These are phyloP conservation scores for Choreutis nemorana DNA, from an alignment of 2,888 invertebrate species.

Conservation along the genomic window DNA sequence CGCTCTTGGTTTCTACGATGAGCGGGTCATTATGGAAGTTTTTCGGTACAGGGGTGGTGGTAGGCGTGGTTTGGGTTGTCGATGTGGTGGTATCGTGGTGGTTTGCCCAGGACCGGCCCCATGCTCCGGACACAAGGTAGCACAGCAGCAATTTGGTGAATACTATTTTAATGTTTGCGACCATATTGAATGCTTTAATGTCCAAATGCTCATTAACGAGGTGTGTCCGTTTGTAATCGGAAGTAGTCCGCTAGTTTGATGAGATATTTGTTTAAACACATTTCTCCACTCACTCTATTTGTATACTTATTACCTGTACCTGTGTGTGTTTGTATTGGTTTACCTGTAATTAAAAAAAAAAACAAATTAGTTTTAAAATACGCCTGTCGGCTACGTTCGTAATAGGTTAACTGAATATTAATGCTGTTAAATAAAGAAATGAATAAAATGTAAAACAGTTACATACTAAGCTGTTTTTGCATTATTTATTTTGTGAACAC, in stretches of 20 bases:
- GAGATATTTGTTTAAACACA: slow-evolving; percentile 52
- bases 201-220: slow-evolving; percentile 24
- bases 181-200: slow-evolving; percentile 29
- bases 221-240: slow-evolving; percentile 32
- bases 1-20: slow-evolving; percentile 84
- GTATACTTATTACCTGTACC: too few relatives aligned
- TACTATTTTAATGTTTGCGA: slow-evolving; percentile 43
- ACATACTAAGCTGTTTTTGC: too few relatives aligned
- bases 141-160: slow-evolving; percentile 50
- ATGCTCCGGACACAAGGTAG: slow-evolving; percentile 33
- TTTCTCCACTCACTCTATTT: slow-evolving; percentile 34
- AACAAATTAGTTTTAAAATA: too few relatives aligned
- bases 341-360: too few relatives aligned
- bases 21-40: slow-evolving; percentile 73
- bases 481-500: too few relatives aligned
- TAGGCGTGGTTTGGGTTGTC: slow-evolving; percentile 55
- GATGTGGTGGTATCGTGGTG: slow-evolving; percentile 61
- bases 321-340: too few relatives aligned
- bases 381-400: too few relatives aligned
- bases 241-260: slow-evolving; percentile 52
- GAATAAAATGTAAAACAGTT: too few relatives aligned
- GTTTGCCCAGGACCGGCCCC: slow-evolving; percentile 57
- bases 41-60: slow-evolving; percentile 49
- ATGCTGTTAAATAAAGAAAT: too few relatives aligned
- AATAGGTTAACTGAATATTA: too few relatives aligned